Evolutionary conservation across 2,797 vertebrate genomes (phyloP).

Genomic region (Parotocinclus haroldoi): DNA sequence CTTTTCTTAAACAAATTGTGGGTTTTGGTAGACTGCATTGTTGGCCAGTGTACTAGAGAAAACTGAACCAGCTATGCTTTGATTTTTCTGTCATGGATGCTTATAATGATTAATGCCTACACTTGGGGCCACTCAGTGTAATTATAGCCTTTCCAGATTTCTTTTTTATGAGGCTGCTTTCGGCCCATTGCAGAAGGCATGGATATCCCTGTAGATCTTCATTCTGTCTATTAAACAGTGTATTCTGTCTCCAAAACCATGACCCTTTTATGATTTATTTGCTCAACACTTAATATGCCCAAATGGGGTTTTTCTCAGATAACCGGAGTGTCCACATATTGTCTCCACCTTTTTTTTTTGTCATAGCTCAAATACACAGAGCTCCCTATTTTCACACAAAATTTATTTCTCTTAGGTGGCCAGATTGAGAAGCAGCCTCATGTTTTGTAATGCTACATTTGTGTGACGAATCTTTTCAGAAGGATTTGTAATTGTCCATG

Average conservation of each 20-base stretch:
- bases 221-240: not conserved
- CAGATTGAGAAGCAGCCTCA: too few relatives aligned
- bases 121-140: slow-evolving; percentile 65
- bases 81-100: slow-evolving; percentile 73
- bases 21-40: slow-evolving; percentile 37
- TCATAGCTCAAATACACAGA: not conserved
- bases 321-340: too few relatives aligned
- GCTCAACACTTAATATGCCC: too few relatives aligned
- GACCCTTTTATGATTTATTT: not conserved
- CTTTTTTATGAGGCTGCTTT: slow-evolving; percentile 41
- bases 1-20: slow-evolving; percentile 24
- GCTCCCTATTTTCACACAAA: not conserved
- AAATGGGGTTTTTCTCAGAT: too few relatives aligned
- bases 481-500: slow-evolving; percentile 13
- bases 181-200: slow-evolving; percentile 15
- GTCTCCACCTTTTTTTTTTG: not conserved
- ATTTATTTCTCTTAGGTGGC: too few relatives aligned
- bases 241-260: slow-evolving; percentile 4
- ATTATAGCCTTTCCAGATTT: slow-evolving; percentile 62
- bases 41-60: slow-evolving; percentile 51
- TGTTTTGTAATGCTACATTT: too few relatives aligned
- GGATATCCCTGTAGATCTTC: slow-evolving; percentile 7
- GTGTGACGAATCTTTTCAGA: not conserved
- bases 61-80: slow-evolving; percentile 61
- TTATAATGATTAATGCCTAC: slow-evolving; percentile 76